phyloP scores from a whole-genome alignment of 2,888 invertebrate genomes.

The Diplazon laetatorius region DNA sequence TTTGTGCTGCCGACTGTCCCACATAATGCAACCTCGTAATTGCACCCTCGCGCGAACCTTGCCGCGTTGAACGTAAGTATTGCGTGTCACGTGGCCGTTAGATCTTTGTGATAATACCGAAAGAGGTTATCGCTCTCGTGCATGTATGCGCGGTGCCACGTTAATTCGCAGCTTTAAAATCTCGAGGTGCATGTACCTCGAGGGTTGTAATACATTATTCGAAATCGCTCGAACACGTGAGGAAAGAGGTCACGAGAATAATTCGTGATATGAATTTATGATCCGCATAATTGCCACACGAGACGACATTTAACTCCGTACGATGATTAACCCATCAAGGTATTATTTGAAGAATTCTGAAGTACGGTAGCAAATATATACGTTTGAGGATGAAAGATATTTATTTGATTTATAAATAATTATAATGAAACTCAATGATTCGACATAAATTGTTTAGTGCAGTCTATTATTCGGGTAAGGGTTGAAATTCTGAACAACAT shows the following conservation, averaged over 20 bases:
- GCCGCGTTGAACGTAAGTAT: slow-evolving; percentile 43
- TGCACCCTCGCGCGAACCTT: slow-evolving; percentile 24
- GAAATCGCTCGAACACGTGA: slow-evolving; percentile 45
- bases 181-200: slow-evolving; percentile 33
- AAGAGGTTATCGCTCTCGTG: slow-evolving; percentile 58
- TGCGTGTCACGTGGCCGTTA: slow-evolving; percentile 56
- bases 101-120: slow-evolving; percentile 51
- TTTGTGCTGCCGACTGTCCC: slow-evolving; percentile 42
- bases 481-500: too few species aligned
- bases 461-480: too few species aligned
- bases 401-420: too few species aligned
- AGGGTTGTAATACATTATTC: slow-evolving; percentile 32
- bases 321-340: slow-evolving; percentile 53
- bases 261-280: slow-evolving; percentile 36
- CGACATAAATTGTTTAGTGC: not conserved
- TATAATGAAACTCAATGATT: not conserved
- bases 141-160: slow-evolving; percentile 42
- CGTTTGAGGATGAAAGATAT: not conserved
- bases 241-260: slow-evolving; percentile 44
- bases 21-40: slow-evolving; percentile 22
- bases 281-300: slow-evolving; percentile 56
- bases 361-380: not conserved
- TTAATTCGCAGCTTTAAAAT: slow-evolving; percentile 58
- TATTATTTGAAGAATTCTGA: not conserved
- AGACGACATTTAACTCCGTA: slow-evolving; percentile 36